Conservation (phyloP, 2,113 vertebrate genomes). For the Lepidothrix coronata region DNA sequence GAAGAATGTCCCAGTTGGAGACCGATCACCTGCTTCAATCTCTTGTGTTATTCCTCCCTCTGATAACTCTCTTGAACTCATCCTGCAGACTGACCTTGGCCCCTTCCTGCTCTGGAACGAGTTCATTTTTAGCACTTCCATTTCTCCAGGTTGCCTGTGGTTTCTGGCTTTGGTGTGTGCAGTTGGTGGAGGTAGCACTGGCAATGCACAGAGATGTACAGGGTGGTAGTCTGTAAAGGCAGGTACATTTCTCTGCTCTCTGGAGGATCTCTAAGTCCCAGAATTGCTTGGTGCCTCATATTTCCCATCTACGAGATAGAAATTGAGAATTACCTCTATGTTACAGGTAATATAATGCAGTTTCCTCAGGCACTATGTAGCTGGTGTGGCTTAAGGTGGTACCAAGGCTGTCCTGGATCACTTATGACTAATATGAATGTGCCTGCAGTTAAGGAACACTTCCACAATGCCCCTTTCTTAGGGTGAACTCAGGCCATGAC, state of each 20-base stretch:
- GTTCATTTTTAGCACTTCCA: not conserved
- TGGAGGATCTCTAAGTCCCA: not conserved
- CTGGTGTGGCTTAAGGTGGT: not conserved
- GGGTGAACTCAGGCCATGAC: not conserved
- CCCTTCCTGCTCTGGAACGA: not conserved
- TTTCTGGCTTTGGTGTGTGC: not conserved
- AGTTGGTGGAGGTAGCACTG: not conserved
- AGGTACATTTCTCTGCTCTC: not conserved
- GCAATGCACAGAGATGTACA: no score
- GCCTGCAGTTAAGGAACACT: not conserved
- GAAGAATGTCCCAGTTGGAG: not conserved
- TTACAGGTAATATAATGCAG: not conserved
- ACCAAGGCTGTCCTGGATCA: not conserved
- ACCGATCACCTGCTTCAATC: constrained; percentile 36
- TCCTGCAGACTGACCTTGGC: not conserved
- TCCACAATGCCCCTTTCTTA: not conserved
- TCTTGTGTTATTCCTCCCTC: not conserved
- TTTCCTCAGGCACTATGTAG: not conserved
- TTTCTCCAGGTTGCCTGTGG: not conserved
- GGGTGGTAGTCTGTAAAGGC: not conserved
- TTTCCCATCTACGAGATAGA: not conserved
- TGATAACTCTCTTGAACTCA: not conserved
- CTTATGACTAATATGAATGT: not conserved
- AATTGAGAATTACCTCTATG: not conserved
- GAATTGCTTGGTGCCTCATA: not conserved